These are phyloP conservation scores for Whitmania pigra DNA, from an alignment of 1,140 invertebrate species.

Conservation along the genomic window DNA sequence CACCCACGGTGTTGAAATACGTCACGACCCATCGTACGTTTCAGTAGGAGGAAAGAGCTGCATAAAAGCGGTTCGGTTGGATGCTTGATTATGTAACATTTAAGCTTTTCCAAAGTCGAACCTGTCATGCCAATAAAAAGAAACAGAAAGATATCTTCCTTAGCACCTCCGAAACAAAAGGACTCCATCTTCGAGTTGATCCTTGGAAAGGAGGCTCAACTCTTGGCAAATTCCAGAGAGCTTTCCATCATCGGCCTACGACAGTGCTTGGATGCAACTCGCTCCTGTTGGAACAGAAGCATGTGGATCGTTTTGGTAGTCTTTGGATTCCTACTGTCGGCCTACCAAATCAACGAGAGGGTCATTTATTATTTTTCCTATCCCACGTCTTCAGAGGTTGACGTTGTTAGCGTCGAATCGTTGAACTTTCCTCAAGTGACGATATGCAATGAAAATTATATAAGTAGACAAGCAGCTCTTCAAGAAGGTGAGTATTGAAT, in stretches of 20 bases:
- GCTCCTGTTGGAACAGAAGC: background rate
- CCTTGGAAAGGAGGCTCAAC: no score
- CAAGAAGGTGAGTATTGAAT: background rate
- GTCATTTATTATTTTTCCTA: slow-evolving; percentile 8
- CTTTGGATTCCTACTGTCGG: background rate
- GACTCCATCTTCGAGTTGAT: no score
- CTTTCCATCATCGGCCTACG: background rate
- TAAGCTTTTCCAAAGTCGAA: no score
- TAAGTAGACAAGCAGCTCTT: background rate
- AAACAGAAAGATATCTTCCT: no score
- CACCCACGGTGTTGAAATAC: no score
- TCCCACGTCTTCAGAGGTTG: slow-evolving; percentile 1
- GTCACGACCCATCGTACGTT: no score
- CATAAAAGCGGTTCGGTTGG: no score
- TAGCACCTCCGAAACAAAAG: no score
- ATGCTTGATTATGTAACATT: no score
- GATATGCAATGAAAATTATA: slow-evolving; percentile 14
- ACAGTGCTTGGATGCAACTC: background rate
- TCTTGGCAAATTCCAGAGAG: no score
- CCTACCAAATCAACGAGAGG: slow-evolving; percentile 17
- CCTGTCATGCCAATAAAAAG: no score
- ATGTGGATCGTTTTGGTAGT: slow-evolving; percentile 1
- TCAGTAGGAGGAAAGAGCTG: no score
- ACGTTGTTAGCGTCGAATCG: background rate
- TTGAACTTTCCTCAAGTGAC: slow-evolving; percentile 17